Conservation (phyloP, 2,888 invertebrate genomes). For the Bugulina stolonifera region DNA sequence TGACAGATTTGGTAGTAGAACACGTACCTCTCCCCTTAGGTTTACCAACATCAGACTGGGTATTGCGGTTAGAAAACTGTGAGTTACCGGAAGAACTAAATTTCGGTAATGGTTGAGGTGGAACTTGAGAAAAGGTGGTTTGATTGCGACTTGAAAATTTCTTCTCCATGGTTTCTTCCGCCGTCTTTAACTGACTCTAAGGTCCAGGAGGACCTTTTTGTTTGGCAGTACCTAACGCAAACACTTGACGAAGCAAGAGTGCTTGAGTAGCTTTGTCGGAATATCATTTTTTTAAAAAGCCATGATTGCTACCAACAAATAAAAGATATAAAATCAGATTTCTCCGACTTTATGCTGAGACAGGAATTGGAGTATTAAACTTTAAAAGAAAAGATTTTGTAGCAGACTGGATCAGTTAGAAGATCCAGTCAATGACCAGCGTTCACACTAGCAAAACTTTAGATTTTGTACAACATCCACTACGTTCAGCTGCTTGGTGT, state of each 20-base stretch:
- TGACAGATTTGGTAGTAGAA: no score
- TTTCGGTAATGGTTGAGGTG: neutral
- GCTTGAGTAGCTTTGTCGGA: neutral
- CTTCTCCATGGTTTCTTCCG: conserved; percentile 18
- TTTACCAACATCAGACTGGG: neutral
- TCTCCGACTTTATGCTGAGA: neutral
- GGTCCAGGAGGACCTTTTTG: neutral
- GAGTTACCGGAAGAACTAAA: neutral
- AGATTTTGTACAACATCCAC: neutral
- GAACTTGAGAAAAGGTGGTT: neutral
- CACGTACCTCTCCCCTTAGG: neutral
- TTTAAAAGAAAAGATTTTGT: neutral
- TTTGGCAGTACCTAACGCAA: neutral
- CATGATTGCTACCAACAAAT: conserved; percentile 36
- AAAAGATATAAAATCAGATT: conserved; percentile 31
- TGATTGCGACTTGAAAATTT: neutral
- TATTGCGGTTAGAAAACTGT: neutral
- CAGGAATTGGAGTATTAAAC: neutral
- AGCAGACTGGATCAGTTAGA: neutral
- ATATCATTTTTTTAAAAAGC: conserved; percentile 36
- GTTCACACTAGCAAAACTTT: neutral
- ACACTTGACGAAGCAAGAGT: conserved; percentile 15
- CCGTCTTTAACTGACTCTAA: neutral
- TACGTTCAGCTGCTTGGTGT: neutral
- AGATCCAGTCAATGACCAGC: neutral